These are phyloP conservation scores for Aviceda subcristata DNA, from an alignment of 2,113 vertebrate species.

Conservation along the genomic window DNA sequence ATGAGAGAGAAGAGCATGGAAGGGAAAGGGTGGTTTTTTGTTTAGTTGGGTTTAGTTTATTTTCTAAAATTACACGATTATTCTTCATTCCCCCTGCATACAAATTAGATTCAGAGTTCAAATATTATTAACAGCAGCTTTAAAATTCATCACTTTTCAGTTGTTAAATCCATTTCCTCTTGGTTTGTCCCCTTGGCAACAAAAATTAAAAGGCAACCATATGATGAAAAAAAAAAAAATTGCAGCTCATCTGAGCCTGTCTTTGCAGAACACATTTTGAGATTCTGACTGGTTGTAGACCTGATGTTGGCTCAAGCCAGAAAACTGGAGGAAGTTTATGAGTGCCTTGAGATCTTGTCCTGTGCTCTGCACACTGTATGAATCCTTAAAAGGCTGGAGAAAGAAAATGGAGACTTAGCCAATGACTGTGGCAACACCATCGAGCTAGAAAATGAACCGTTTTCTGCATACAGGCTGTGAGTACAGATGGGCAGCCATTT, in stretches of 20 bases:
- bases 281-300: not conserved
- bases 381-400: not conserved
- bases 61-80: not conserved
- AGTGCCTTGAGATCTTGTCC: not conserved
- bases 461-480: not conserved
- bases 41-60: not conserved
- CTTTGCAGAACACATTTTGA: not conserved
- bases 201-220: not conserved
- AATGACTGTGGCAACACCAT: not conserved
- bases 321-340: not conserved
- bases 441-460: not conserved
- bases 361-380: not conserved
- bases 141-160: constrained; percentile 3
- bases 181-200: not conserved
- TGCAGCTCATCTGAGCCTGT: not conserved
- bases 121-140: not conserved
- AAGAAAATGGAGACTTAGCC: not conserved
- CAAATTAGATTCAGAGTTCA: not conserved
- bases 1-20: not conserved
- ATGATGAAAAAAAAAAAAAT: not conserved
- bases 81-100: not conserved
- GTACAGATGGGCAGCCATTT: not conserved
- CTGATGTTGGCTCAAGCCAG: not conserved
- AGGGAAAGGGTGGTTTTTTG: not conserved
- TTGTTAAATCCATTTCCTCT: constrained; percentile 22